phyloP scores from a whole-genome alignment of 2,113 vertebrate species.

The Columba livia region DNA sequence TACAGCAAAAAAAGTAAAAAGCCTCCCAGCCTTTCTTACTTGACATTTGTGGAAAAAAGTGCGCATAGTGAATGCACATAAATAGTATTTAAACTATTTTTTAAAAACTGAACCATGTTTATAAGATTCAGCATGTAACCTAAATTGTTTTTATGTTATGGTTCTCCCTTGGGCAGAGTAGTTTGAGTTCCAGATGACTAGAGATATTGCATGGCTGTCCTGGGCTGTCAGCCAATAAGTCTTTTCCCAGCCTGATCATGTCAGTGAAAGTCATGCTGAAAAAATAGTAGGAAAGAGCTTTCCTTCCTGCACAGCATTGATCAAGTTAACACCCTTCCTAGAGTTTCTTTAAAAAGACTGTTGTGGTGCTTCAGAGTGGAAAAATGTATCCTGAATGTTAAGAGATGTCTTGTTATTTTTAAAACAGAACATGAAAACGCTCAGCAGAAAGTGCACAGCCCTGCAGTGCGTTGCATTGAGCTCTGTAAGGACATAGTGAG shows the following conservation, averaged over 20 bases:
- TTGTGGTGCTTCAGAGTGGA: constrained; percentile 64
- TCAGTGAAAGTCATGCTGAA: constrained; percentile 80
- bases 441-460: background rate
- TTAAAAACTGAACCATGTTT: constrained; percentile 37
- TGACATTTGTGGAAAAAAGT: background rate
- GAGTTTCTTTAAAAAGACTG: constrained; percentile 76
- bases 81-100: constrained; percentile 53
- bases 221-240: constrained; percentile 75
- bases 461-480: background rate
- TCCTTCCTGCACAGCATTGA: constrained; percentile 75
- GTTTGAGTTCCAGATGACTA: constrained; percentile 71
- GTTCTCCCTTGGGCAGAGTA: constrained; percentile 59
- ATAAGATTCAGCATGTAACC: constrained; percentile 33
- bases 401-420: constrained; percentile 70
- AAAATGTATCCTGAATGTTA: constrained; percentile 64
- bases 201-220: constrained; percentile 65
- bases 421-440: constrained; percentile 45
- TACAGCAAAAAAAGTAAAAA: background rate
- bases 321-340: constrained; percentile 78
- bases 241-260: constrained; percentile 78
- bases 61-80: background rate
- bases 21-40: background rate
- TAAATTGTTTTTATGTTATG: constrained; percentile 59
- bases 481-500: background rate
- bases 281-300: constrained; percentile 78